phyloP scores from a whole-genome alignment of 2,888 invertebrate genomes.

The Chironomus tentans region DNA sequence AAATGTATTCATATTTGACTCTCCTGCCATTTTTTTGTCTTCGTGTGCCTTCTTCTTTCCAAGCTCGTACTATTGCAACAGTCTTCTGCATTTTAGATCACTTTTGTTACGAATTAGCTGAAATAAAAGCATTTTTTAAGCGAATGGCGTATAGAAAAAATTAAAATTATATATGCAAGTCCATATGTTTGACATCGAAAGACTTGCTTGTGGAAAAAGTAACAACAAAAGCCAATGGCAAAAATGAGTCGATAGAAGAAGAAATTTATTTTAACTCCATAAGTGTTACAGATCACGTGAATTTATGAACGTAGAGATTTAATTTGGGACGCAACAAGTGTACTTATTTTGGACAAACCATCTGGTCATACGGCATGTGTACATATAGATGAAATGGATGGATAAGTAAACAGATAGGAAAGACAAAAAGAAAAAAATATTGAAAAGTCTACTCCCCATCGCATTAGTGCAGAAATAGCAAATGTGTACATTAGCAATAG shows the following conservation, averaged over 20 bases:
- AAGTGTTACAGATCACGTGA: slow-evolving; percentile 3
- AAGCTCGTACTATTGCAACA: neutral
- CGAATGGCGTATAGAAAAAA: neutral
- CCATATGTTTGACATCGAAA: neutral
- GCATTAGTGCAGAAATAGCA: neutral
- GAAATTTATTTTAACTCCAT: neutral
- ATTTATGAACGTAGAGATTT: neutral
- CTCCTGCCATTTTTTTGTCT: neutral
- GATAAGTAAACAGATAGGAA: neutral
- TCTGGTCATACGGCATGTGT: neutral
- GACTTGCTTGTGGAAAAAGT: neutral
- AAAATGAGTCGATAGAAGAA: too few relatives aligned
- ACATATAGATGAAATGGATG: too few relatives aligned
- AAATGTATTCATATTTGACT: neutral
- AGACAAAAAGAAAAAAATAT: too few relatives aligned
- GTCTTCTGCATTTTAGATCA: neutral
- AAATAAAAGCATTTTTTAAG: too few relatives aligned
- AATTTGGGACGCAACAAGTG: slow-evolving; percentile 14
- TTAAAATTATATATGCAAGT: neutral
- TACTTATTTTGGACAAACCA: neutral
- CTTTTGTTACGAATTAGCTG: neutral
- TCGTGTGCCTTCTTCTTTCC: neutral
- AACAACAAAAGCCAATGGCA: too few relatives aligned
- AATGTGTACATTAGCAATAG: neutral
- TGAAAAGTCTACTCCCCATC: neutral